Evolutionary conservation across 2,797 vertebrate genomes (phyloP), one percentile per base, ranked within the genome.

Genomic region (Scarus forsteni): DNA sequence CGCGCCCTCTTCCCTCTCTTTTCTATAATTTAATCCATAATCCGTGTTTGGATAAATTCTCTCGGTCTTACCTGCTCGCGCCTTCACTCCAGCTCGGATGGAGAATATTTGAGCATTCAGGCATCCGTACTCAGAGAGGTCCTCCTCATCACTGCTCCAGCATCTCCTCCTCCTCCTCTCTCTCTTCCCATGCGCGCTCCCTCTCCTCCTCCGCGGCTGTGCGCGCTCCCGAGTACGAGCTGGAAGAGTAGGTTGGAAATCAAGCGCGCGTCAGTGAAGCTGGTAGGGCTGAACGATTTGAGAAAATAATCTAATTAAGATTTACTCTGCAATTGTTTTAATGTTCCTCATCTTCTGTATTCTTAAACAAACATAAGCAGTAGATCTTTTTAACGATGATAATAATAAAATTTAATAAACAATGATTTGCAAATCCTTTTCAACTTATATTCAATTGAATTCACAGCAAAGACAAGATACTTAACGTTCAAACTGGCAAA

Each of bases 31-130:
- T 12, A 11, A 14, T 1, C 15, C 13, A 3, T 10, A 35, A 7
- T 18, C 44, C 1, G 57, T 1, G 13, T 4, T 16, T 0, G 7
- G 13, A 3, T 43, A 12, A 3, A 8, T 8, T 6, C 5, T 51
- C 2, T 61, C 70, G 0, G 15, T 7, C 80, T 81, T 49, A 87
- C 78, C 70, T 69, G 19, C 35, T 10, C 40, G 51, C 27, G 52
- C 44, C 44, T 59, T 60, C 10, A 36, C 0, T 3, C 55, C 61
- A 69, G 42, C 19, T 8, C 6, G 0, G 8, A 6, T 34, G n/a
- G 54, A 3, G 61, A 27, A 12, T 40, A n/a, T 73, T 35, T 6
- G 54, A 11, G 34, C 66, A 57, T 68, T 0, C 6, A 72, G 73
- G 62, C 76, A 73, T 76, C 79, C 39, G 73, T 4, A 51, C 16